Evolutionary conservation across 2,113 vertebrate species (phyloP), one percentile per base, ranked within the genome.

Genomic region (Columba livia): DNA sequence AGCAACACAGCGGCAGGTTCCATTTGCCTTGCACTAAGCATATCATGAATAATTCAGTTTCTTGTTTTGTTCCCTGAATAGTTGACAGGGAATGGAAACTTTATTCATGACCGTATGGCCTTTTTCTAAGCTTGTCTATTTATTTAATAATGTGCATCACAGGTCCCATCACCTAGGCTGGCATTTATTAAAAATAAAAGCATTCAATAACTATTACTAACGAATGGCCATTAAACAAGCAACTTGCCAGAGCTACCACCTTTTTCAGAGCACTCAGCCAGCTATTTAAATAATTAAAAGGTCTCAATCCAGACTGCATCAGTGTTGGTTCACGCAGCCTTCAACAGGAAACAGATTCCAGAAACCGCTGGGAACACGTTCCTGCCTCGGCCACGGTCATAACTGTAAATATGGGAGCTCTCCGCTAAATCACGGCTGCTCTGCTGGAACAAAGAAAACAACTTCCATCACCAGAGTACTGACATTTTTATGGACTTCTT

Each of bases 11-110:
- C 48, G 7, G 88, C 88, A 95, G 72, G 60, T 96, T 93, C 88
- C 90, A 95, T 93, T 96, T 95, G 88, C 93, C 83, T 89, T 96
- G 73, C 69, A 93, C 88, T 88, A 77, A 92, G 61, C 73, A 61
- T 40, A 62, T 24, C 1, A 91, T 95, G 73, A 95, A 96, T 97
- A 89, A 97, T 96, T 97, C 94, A 96, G 65, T 38, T 89, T 61
- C 83, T 84, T 87, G 73, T 77, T 93, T 95, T 29, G 3, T 72
- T 96, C 65, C 65, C 93, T 90, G 90, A 83, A 81, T 47, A 94
- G 85, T 53, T 95, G 85, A 90, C 83, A 93, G 70, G 44, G 83
- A 94, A 90, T 54, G 58, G 85, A 86, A 90, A 95, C 94, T 93
- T 92, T 89, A 87, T 69, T 93, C 90, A 85, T 75, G 80, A 92